These are phyloP conservation scores for Spea multiplicata DNA, from an alignment of 2,113 vertebrate genomes.

Conservation along the genomic window DNA sequence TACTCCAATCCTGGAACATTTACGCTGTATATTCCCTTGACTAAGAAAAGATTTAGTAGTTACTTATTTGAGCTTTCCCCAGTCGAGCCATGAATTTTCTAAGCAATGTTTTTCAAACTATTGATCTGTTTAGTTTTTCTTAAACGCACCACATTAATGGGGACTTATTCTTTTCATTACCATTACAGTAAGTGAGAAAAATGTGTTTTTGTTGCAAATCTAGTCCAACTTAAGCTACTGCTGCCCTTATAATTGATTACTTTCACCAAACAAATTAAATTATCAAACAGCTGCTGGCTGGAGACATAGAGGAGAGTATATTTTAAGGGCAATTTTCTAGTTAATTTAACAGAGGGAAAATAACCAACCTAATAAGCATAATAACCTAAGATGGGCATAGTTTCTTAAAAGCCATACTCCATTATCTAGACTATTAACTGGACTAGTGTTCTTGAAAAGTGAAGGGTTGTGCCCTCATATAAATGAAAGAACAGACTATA, in stretches of 20 bases:
- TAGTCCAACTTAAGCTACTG: constrained; percentile 45
- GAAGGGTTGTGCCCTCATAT: no score
- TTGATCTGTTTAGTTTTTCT: constrained; percentile 13
- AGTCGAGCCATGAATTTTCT: constrained; percentile 8
- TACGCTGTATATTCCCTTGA: constrained; percentile 11
- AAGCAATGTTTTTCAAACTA: constrained; percentile 1
- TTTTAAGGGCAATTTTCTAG: constrained; percentile 1
- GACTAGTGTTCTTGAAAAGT: no score
- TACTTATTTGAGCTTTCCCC: not conserved
- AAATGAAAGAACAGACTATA: no score
- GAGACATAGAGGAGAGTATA: constrained; percentile 5
- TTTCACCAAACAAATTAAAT: constrained; percentile 41
- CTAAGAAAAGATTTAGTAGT: constrained; percentile 15
- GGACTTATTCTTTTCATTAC: constrained; percentile 63
- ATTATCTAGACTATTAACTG: no score
- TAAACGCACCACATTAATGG: constrained; percentile 52
- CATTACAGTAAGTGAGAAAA: constrained; percentile 55
- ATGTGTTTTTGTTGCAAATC: constrained; percentile 52
- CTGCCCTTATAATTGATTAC: constrained; percentile 48
- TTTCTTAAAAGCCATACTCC: not conserved
- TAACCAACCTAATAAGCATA: not conserved
- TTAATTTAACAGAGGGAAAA: not conserved
- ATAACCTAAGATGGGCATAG: not conserved
- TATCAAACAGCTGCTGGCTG: constrained; percentile 14
- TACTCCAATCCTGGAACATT: not conserved